Percentiles rank a stretch among this genome's conserved stretches.
Evolutionary conservation across 1,140 invertebrate genomes (phyloP).

Genomic region (Druon quercuslanigerum): DNA sequence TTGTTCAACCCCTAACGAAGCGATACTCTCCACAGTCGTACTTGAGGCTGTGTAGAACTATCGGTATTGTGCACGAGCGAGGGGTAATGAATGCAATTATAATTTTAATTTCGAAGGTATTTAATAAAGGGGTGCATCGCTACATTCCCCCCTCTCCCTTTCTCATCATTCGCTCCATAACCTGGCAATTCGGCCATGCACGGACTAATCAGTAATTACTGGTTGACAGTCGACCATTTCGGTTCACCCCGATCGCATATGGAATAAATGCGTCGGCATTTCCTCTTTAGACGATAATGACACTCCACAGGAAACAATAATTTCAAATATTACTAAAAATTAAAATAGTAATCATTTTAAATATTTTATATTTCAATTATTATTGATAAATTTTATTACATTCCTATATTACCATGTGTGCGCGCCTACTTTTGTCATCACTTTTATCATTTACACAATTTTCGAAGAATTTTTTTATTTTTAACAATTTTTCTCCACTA

Average conservation of each 20-base stretch:
- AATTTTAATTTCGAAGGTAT: slow-evolving; percentile 77
- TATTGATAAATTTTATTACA: too few species aligned
- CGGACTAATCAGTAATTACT: slow-evolving; percentile 74
- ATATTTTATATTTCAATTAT: too few species aligned
- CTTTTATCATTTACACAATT: too few species aligned
- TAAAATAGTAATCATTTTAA: too few species aligned
- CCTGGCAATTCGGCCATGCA: slow-evolving; percentile 57
- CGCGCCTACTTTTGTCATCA: too few species aligned
- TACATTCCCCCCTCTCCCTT: slow-evolving; percentile 44
- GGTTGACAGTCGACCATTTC: slow-evolving; percentile 66
- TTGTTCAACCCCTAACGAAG: slow-evolving; percentile 45
- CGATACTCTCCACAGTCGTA: slow-evolving; percentile 36
- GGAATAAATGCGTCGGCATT: slow-evolving; percentile 47
- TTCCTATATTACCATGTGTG: too few species aligned
- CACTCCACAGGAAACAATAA: too few species aligned
- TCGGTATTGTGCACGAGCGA: slow-evolving; percentile 49
- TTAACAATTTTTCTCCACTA: too few species aligned
- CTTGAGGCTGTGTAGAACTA: slow-evolving; percentile 49
- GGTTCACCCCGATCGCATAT: slow-evolving; percentile 52
- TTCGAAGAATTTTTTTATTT: too few species aligned
- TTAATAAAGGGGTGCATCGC: slow-evolving; percentile 73
- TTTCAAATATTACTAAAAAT: too few species aligned
- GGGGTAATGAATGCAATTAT: slow-evolving; percentile 74
- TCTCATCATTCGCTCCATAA: slow-evolving; percentile 49
- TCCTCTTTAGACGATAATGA: neutral